These are phyloP conservation scores for Poeciliopsis prolifica DNA, from an alignment of 2,113 vertebrate species.

Conservation along the genomic window DNA sequence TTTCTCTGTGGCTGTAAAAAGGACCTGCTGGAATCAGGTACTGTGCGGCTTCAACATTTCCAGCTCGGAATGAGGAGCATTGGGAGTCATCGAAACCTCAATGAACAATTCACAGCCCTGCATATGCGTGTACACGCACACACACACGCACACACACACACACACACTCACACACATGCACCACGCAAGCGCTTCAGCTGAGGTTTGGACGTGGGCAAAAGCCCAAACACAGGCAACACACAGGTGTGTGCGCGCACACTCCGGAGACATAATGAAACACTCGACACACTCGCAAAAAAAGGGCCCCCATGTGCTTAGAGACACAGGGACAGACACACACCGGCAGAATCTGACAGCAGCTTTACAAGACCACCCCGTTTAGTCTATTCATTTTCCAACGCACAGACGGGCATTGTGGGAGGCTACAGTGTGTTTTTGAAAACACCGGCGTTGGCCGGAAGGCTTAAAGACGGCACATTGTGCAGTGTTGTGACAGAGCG, in stretches of 20 bases:
- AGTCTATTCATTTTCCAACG: constrained; percentile 48
- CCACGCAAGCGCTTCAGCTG: constrained; percentile 3
- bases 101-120: constrained; percentile 50
- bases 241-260: constrained; percentile 49
- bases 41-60: constrained; percentile 55
- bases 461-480: constrained; percentile 75
- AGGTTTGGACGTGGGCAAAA: constrained; percentile 22
- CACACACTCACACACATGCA: constrained; percentile 1
- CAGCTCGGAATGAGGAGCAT: constrained; percentile 64
- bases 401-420: constrained; percentile 72
- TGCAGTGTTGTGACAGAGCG: constrained; percentile 75
- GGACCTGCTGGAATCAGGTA: constrained; percentile 69
- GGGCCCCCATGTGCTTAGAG: constrained; percentile 22
- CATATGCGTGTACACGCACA: neutral
- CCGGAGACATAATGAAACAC: constrained; percentile 51
- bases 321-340: constrained; percentile 32
- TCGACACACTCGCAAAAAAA: constrained; percentile 48
- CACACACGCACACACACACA: constrained; percentile 10
- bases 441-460: constrained; percentile 73
- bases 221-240: constrained; percentile 32
- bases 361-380: constrained; percentile 67
- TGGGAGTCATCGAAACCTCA: constrained; percentile 67
- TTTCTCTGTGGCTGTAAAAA: constrained; percentile 61
- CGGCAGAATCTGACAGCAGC: constrained; percentile 51
- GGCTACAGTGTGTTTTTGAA: constrained; percentile 68